Evolutionary conservation across 35 echinoderm and acorn worm species (phyloP), one percentile per base, ranked within the genome.

Genomic region (Patiria miniata): DNA sequence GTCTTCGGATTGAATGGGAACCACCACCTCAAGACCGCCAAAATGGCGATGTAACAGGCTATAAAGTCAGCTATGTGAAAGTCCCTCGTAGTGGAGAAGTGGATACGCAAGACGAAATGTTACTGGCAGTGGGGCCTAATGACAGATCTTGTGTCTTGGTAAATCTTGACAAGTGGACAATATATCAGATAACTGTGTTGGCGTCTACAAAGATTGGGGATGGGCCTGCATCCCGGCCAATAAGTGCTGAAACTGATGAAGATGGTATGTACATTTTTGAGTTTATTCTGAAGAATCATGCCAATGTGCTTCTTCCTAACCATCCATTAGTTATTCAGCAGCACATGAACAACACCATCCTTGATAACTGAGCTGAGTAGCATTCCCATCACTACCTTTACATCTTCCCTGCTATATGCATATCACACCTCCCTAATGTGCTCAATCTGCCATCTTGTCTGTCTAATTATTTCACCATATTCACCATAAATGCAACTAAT

Each of bases 31-130:
- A 85, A n/a, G 82, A 85, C 17, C 77, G 55, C 68, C 89, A 95
- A 83, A 99, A 99, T 81, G 96, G 96, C 5, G 84, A 89, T 33
- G 91, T 99, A 54, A 99, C 93, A 61, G 83, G 89, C 42, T 99
- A 99, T 80, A 94, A 94, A 83, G 86, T 99, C 56, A 78, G 47
- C 40, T 99, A 99, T 79, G 33, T 51, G 29, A 91, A 87, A 60
- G 76, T 93, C 34, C 73, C 83, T 53, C 39, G 79, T 52, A 77
- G 73, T 14, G 79, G 85, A 30, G 76, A 36, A 15, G 32, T 28
- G 32, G 82, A 86, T 22, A 40, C 60, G 9, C 52, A 61, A 19
- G 36, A 54, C 16, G 37, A 53, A 36, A 1, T 37, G 65, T 40
- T 78, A 61, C 32, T 39, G 7, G 85, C 79, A 50, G 92, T 95